Evolutionary conservation across 2,888 invertebrate genomes (phyloP).

Genomic region (Crematogaster levior): DNA sequence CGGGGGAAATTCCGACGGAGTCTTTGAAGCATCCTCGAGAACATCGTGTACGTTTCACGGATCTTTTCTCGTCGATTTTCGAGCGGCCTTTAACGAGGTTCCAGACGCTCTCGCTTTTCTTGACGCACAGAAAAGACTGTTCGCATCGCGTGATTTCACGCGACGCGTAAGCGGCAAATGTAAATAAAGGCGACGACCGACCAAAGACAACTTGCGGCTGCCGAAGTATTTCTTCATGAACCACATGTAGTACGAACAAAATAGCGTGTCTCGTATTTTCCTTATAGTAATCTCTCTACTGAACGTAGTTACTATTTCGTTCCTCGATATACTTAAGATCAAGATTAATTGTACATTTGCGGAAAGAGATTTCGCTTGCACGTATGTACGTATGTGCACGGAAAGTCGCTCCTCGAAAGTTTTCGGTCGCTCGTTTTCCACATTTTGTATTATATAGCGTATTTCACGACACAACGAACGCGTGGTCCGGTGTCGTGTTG

Average conservation of each 20-base stretch:
- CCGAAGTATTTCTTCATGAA: conserved; percentile 34
- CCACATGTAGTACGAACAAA: conserved; percentile 1
- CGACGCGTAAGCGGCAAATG: background rate
- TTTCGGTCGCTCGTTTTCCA: conserved; percentile 28
- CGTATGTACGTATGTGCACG: background rate
- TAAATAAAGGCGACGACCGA: conserved; percentile 36
- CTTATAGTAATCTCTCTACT: conserved; percentile 28
- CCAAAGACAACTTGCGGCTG: conserved; percentile 37
- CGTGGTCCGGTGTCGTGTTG: conserved; percentile 15
- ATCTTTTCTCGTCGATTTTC: background rate
- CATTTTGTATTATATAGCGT: conserved; percentile 46
- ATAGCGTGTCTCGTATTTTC: conserved; percentile 3
- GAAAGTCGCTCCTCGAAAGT: conserved; percentile 12
- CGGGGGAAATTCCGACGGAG: background rate
- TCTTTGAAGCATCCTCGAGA: background rate
- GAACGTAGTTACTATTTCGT: conserved; percentile 32
- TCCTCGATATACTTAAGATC: conserved; percentile 48
- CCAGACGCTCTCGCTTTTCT: conserved; percentile 1
- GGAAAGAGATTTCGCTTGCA: conserved; percentile 24
- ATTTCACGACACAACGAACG: conserved; percentile 27
- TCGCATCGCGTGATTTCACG: background rate
- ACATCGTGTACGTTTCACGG: background rate
- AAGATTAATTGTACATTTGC: conserved; percentile 18
- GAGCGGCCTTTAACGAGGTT: background rate
- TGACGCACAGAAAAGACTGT: background rate